phyloP scores from a whole-genome alignment of 2,888 invertebrate species.

The Diadegma fenestrale region DNA sequence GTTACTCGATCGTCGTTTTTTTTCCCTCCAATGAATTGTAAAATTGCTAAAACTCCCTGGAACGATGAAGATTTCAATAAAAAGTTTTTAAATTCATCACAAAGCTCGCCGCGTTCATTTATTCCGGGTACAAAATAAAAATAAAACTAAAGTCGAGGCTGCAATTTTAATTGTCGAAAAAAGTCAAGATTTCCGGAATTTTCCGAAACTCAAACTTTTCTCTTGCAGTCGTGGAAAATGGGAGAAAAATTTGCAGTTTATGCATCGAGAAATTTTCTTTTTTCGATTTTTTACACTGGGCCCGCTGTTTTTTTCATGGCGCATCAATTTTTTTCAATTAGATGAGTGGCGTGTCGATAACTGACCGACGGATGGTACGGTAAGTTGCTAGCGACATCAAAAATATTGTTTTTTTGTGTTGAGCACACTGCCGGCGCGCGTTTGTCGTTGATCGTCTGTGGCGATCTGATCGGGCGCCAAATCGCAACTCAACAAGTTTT shows the following conservation, averaged over 20 bases:
- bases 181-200: neutral
- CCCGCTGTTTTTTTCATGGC: no score
- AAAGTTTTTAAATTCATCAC: neutral
- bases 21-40: neutral
- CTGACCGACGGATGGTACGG: neutral
- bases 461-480: constrained; percentile 15
- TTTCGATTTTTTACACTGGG: no score
- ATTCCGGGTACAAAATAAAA: neutral
- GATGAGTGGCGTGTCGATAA: neutral
- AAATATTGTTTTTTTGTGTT: neutral
- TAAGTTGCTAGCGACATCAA: neutral
- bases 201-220: no score
- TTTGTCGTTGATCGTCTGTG: neutral
- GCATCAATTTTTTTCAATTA: no score
- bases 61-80: neutral
- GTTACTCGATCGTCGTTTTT: neutral
- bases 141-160: neutral
- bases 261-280: no score
- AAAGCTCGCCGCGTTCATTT: neutral
- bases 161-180: neutral
- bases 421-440: neutral
- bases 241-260: no score
- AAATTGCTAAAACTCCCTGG: neutral
- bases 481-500: neutral
- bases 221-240: no score